A percentile compares a stretch with the other conserved stretches of the same genome.
phyloP scores from a whole-genome alignment of 2,888 invertebrate genomes.

The Pachliopta kotzebuea region DNA sequence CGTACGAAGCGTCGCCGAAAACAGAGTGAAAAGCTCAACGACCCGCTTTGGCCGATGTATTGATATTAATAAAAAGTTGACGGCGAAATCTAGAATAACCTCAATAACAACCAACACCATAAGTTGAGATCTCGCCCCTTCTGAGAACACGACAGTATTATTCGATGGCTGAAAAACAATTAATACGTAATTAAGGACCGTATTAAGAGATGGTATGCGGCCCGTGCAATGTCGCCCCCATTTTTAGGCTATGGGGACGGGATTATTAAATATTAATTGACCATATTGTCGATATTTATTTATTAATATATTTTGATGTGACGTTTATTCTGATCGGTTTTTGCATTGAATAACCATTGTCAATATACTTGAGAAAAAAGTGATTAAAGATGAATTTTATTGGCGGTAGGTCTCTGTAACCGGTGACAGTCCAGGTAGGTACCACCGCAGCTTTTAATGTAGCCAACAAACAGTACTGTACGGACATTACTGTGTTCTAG shows the following conservation, averaged over 20 bases:
- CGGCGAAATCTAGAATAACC: slow-evolving; percentile 47
- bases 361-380: neutral
- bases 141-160: slow-evolving; percentile 60
- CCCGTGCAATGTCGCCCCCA: slow-evolving; percentile 53
- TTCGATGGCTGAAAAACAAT: slow-evolving; percentile 72
- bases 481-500: no score
- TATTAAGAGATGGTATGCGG: slow-evolving; percentile 59
- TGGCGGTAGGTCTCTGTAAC: no score
- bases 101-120: slow-evolving; percentile 38
- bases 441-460: no score
- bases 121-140: slow-evolving; percentile 43
- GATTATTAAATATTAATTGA: slow-evolving; percentile 28
- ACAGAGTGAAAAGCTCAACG: slow-evolving; percentile 34
- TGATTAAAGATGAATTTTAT: no score
- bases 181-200: slow-evolving; percentile 75
- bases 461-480: no score
- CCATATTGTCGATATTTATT: slow-evolving; percentile 34
- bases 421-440: no score
- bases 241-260: slow-evolving; percentile 55
- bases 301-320: slow-evolving; percentile 16
- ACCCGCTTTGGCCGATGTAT: slow-evolving; percentile 32
- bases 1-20: slow-evolving; percentile 30
- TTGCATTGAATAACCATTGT: slow-evolving; percentile 18
- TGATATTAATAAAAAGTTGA: slow-evolving; percentile 40
- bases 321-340: neutral